Conservation (phyloP, 2,888 invertebrate genomes). For the Dorcus hopei region DNA sequence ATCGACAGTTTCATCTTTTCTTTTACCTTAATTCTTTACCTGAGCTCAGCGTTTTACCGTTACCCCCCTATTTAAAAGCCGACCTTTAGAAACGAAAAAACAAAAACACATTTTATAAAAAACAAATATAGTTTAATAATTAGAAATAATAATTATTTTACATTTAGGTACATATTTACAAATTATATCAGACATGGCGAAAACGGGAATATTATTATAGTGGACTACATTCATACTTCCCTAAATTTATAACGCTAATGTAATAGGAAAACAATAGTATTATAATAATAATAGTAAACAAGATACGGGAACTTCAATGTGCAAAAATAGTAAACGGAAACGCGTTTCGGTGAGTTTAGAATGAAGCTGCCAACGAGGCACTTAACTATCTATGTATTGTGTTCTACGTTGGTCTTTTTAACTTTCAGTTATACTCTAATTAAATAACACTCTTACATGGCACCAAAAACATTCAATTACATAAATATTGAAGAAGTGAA, state of each 20-base stretch:
- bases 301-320: conserved; percentile 5
- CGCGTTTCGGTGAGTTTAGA: neutral
- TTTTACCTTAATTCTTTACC: too few species aligned
- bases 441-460: conserved; percentile 1
- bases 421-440: conserved; percentile 12
- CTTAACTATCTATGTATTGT: neutral
- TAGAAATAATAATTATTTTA: conserved; percentile 44
- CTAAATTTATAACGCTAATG: conserved; percentile 22
- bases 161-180: conserved; percentile 47
- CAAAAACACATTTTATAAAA: conserved; percentile 27
- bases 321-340: conserved; percentile 3
- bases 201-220: conserved; percentile 35
- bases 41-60: too few species aligned
- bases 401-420: conserved; percentile 7
- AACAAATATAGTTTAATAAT: conserved; percentile 46
- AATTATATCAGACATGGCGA: conserved; percentile 43
- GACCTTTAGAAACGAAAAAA: neutral
- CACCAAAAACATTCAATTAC: neutral
- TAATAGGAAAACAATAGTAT: conserved; percentile 24
- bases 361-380: neutral
- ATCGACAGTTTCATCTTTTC: too few species aligned
- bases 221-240: conserved; percentile 24
- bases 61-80: too few species aligned
- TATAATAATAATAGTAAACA: conserved; percentile 23
- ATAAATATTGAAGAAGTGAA: neutral